Conservation (phyloP, 2,888 invertebrate species). For the Nephrotoma appendiculata region DNA sequence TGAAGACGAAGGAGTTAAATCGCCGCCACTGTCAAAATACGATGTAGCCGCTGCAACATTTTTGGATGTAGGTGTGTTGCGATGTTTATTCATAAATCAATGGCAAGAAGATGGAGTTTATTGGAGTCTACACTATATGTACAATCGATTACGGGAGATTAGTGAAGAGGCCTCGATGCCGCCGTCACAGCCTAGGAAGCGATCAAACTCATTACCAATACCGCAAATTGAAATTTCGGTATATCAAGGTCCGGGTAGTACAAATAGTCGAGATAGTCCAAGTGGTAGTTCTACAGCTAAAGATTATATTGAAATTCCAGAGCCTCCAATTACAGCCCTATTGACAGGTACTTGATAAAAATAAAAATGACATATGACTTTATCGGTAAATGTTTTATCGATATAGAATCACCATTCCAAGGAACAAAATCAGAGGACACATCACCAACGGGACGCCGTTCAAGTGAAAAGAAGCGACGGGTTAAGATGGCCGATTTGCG, state of each 20-base stretch:
- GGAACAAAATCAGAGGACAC: constrained; percentile 12
- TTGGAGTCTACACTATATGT: constrained; percentile 89
- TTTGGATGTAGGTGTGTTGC: constrained; percentile 87
- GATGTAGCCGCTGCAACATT: constrained; percentile 82
- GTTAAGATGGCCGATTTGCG: constrained; percentile 87
- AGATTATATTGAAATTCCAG: constrained; percentile 67
- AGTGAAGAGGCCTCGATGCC: constrained; percentile 63
- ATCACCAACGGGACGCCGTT: constrained; percentile 34
- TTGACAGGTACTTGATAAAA: constrained; percentile 18
- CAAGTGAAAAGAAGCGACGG: constrained; percentile 73
- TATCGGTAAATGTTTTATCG: background rate
- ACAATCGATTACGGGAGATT: constrained; percentile 75
- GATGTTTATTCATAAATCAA: constrained; percentile 89
- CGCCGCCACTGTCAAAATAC: constrained; percentile 12
- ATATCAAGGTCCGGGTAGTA: constrained; percentile 54
- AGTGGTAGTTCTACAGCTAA: constrained; percentile 36
- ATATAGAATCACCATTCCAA: constrained; percentile 11
- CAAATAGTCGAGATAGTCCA: constrained; percentile 30
- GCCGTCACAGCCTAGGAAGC: constrained; percentile 63
- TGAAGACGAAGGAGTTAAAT: constrained; percentile 39
- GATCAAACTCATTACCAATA: constrained; percentile 87
- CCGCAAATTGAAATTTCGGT: constrained; percentile 83
- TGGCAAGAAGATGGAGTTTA: constrained; percentile 98
- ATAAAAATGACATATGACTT: background rate
- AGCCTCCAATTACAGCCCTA: constrained; percentile 40